Conservation (phyloP, 37 sponge, comb jelly and placozoan genomes). For the Eunapius fragilis region DNA sequence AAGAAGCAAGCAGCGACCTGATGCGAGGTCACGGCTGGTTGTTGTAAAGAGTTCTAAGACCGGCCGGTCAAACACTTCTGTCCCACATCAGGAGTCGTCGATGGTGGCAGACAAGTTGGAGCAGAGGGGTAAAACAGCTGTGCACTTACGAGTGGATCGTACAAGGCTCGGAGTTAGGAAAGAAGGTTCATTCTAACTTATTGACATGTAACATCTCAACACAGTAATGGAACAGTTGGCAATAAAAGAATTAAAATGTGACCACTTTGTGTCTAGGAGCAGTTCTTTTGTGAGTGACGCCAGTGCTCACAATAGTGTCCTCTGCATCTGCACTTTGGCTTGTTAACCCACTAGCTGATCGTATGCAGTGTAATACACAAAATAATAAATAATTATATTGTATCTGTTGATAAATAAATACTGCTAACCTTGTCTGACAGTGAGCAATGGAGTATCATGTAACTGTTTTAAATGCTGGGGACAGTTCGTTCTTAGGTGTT, state of each 20-base stretch:
- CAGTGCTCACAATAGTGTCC: background rate
- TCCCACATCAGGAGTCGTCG: background rate
- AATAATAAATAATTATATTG: background rate
- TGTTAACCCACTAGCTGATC: background rate
- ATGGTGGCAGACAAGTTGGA: background rate
- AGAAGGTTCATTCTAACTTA: background rate
- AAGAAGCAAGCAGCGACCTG: background rate
- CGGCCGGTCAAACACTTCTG: background rate
- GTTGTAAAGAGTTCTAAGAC: background rate
- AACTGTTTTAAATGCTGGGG: slow-evolving; percentile 15
- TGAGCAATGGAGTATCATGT: background rate
- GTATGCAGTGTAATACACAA: background rate
- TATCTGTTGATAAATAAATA: too few relatives aligned
- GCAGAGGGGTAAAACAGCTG: background rate
- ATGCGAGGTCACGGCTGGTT: background rate
- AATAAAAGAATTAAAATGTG: background rate
- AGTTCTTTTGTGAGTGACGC: background rate
- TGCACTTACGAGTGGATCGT: background rate
- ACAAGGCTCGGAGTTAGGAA: background rate
- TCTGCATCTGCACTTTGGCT: slow-evolving; percentile 41
- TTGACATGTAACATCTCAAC: background rate
- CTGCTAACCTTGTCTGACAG: background rate
- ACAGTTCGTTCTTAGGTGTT: slow-evolving; percentile 74
- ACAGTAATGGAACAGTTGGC: background rate
- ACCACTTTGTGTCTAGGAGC: slow-evolving; percentile 2